Evolutionary conservation across 2,113 vertebrate species (phyloP).

Genomic region (Periophthalmodon schlosseri): DNA sequence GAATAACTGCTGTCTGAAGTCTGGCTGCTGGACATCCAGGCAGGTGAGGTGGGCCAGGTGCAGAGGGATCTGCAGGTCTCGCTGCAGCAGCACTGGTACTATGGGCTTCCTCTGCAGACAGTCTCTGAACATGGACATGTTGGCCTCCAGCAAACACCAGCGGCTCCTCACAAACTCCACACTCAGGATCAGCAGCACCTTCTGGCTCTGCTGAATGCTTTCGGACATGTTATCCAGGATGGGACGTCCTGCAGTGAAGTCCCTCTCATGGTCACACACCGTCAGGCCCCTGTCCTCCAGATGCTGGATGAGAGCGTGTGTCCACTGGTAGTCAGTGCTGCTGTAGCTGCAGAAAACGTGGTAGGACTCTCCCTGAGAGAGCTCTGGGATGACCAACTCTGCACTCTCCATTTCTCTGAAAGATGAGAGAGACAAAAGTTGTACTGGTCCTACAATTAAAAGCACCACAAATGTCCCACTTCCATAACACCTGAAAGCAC

Average conservation of each 20-base stretch:
- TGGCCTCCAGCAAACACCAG: conserved; percentile 5
- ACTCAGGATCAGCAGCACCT: conserved; percentile 1
- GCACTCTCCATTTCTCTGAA: not conserved
- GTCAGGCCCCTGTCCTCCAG: not conserved
- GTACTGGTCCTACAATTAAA: not conserved
- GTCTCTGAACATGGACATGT: conserved; percentile 7
- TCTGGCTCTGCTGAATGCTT: conserved; percentile 1
- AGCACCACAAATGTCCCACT: no score
- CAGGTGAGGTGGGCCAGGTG: not conserved
- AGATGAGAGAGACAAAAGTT: not conserved
- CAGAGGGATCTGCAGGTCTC: not conserved
- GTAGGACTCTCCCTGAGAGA: not conserved
- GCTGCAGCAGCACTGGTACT: conserved; percentile 5
- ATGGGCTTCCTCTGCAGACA: conserved; percentile 6
- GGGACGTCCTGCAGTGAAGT: not conserved
- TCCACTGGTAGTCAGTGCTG: not conserved
- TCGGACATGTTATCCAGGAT: not conserved
- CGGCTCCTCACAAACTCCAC: not conserved
- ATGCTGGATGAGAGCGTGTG: not conserved
- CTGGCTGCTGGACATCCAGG: not conserved
- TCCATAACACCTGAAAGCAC: no score
- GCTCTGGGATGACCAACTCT: not conserved
- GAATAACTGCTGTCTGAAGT: not conserved
- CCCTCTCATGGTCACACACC: conserved; percentile 1
- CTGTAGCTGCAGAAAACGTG: conserved; percentile 3